Evolutionary conservation across 2,888 invertebrate genomes (phyloP).

Genomic region (Netelia inedita): DNA sequence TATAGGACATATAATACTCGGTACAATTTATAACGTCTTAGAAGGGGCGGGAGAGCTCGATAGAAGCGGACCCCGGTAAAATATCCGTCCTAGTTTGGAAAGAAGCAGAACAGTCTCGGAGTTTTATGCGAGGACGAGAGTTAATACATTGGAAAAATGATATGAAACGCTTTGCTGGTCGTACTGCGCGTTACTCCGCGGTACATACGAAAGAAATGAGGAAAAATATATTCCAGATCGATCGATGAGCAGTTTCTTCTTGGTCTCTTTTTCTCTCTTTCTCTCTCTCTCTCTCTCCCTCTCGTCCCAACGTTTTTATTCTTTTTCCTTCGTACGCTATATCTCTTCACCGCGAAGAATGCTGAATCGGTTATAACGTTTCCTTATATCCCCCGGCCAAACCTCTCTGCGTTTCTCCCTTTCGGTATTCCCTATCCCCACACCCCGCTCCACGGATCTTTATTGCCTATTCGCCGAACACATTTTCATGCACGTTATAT

Average conservation of each 20-base stretch:
- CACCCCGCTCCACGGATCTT: slow-evolving; percentile 37
- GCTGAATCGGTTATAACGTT: slow-evolving; percentile 62
- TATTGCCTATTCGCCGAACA: slow-evolving; percentile 61
- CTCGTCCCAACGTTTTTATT: neutral
- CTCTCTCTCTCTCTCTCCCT: neutral
- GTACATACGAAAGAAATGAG: slow-evolving; percentile 41
- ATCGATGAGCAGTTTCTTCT: slow-evolving; percentile 39
- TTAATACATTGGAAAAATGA: slow-evolving; percentile 52
- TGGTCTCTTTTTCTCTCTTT: too few species aligned
- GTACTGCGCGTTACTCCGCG: slow-evolving; percentile 19
- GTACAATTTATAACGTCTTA: slow-evolving; percentile 48
- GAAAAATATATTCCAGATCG: slow-evolving; percentile 39
- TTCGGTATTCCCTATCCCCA: neutral
- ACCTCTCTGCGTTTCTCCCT: slow-evolving; percentile 1
- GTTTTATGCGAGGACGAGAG: slow-evolving; percentile 24
- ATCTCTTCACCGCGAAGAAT: slow-evolving; percentile 38
- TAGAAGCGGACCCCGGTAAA: slow-evolving; percentile 22
- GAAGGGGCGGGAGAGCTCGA: neutral
- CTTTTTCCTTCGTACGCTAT: slow-evolving; percentile 6
- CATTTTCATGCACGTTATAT: slow-evolving; percentile 48
- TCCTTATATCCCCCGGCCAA: slow-evolving; percentile 40
- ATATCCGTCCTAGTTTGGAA: slow-evolving; percentile 36
- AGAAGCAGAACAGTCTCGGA: slow-evolving; percentile 11
- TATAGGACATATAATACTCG: slow-evolving; percentile 11
- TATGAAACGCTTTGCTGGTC: slow-evolving; percentile 28